phyloP scores from a whole-genome alignment of 2,888 invertebrate species.

The Coecobrya sp. region DNA sequence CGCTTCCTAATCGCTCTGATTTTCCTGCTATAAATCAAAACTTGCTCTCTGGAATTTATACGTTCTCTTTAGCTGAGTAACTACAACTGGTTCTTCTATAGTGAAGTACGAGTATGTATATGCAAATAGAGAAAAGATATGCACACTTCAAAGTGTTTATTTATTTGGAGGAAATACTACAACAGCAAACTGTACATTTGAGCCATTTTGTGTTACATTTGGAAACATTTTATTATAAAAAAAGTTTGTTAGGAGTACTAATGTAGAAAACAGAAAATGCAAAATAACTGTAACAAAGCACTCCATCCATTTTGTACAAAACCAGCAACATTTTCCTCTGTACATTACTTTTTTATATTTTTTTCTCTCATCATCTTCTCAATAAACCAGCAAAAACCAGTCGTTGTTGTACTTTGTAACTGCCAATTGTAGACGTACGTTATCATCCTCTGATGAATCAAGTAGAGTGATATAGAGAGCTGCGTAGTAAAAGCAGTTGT shows the following conservation, averaged over 20 bases:
- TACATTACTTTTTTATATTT: slow-evolving; percentile 13
- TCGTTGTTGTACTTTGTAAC: not conserved
- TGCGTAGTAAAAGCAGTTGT: not conserved
- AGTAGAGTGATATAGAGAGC: not conserved
- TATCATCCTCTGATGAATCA: not conserved
- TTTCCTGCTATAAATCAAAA: slow-evolving; percentile 84
- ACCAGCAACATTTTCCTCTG: slow-evolving; percentile 33
- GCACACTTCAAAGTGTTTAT: slow-evolving; percentile 29
- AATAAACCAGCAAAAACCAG: slow-evolving; percentile 21
- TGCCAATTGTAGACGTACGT: slow-evolving; percentile 4
- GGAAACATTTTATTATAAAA: not conserved
- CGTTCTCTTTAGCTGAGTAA: slow-evolving; percentile 3
- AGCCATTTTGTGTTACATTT: not conserved
- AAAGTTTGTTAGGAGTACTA: not conserved
- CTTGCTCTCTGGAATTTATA: slow-evolving; percentile 77
- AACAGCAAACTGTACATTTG: too few species aligned
- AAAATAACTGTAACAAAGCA: not conserved
- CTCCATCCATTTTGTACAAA: not conserved
- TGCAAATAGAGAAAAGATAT: not conserved
- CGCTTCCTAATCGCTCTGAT: slow-evolving; percentile 84
- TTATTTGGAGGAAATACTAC: too few species aligned
- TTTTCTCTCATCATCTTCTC: slow-evolving; percentile 31
- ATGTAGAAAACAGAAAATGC: slow-evolving; percentile 6
- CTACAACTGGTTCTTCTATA: not conserved
- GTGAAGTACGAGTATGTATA: not conserved